Base-by-base conservation (phyloP, 2,113 vertebrate genomes). In the Himantopus leucocephalus region DNA sequence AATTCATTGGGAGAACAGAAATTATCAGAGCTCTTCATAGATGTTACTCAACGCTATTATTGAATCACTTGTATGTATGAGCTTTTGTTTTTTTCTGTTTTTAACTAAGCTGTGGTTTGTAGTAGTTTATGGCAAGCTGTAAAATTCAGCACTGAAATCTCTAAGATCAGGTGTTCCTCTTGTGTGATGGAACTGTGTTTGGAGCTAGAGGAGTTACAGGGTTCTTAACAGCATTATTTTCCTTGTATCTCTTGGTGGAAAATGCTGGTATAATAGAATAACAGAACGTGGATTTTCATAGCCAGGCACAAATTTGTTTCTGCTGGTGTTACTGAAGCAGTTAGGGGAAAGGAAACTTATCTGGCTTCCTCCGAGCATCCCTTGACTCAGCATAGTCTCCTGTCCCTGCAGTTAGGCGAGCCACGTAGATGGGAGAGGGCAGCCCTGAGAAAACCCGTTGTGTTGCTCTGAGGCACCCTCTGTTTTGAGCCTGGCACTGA, bases 391-490 rank as follows among this genome's bases (percentile, higher is more conserved):
- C 67, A 67, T 26, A 39, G 30, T 24, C 73, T 68, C 30, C 52
- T 34, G n/a, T 35, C 74, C 60, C 55, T 74, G 83, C 80, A 52
- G 59, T 77, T 35, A 24, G 45, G 53, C 5, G 0, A 71, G 76
- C 78, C 14, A 1, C 8, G 27, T 60, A 58, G 70, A 72, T 73
- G 71, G 73, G 71, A 95, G 88, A 56, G 58, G 45, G 53, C 87
- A 79, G 74, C 53, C 45, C 58, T 82, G 59, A 96, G 92, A 60
- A 87, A 62, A 74, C 16, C 17, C 5, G 0, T 76, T 85, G 62
- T 88, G 74, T 92, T 90, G 66, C 74, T 93, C 67, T 90, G 50
- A 96, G 71, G 29, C 90, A 77, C 37, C 12, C 90, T 94, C 87
- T 96, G 85, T 93, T 72, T 85, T 79, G 63, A 64, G 29, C 62